A percentile compares a stretch with the other conserved stretches of the same genome.
phyloP scores from a whole-genome alignment of 2,797 vertebrate species.

The Dromococcyx pavoninus region DNA sequence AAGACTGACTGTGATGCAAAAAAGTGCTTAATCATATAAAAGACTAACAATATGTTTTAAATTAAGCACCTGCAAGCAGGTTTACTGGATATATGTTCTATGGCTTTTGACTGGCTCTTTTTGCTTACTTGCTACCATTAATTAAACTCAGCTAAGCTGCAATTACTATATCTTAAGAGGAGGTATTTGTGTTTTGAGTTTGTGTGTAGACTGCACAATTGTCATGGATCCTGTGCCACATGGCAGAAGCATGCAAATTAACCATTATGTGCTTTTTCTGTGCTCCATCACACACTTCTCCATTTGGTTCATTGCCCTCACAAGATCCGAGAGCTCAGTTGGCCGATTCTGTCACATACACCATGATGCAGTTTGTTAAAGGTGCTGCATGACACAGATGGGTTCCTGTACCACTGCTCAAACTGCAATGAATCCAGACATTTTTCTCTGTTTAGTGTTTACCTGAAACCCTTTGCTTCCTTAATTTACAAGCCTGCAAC shows the following conservation, averaged over 20 bases:
- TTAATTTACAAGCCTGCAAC: not conserved
- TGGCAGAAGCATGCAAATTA: not conserved
- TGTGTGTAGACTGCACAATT: not conserved
- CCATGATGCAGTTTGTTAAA: not conserved
- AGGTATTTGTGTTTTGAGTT: not conserved
- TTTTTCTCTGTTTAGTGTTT: not conserved
- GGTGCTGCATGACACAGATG: accelerated
- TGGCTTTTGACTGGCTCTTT: not conserved
- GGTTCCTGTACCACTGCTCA: not conserved
- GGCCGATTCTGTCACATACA: not conserved
- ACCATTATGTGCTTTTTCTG: not conserved
- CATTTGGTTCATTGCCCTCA: not conserved
- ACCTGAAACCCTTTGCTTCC: not conserved
- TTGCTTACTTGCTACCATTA: not conserved
- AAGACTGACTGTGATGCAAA: not conserved
- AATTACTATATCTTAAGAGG: not conserved
- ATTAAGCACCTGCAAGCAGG: not conserved
- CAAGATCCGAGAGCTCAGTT: not conserved
- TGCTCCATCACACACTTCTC: not conserved
- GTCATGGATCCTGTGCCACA: not conserved
- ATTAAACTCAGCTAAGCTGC: not conserved
- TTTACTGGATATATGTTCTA: not conserved
- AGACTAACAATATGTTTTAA: not conserved
- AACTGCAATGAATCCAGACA: not conserved
- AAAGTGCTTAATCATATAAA: not conserved